phyloP scores from a whole-genome alignment of 1,140 invertebrate genomes.

The Papilio xuthus region DNA sequence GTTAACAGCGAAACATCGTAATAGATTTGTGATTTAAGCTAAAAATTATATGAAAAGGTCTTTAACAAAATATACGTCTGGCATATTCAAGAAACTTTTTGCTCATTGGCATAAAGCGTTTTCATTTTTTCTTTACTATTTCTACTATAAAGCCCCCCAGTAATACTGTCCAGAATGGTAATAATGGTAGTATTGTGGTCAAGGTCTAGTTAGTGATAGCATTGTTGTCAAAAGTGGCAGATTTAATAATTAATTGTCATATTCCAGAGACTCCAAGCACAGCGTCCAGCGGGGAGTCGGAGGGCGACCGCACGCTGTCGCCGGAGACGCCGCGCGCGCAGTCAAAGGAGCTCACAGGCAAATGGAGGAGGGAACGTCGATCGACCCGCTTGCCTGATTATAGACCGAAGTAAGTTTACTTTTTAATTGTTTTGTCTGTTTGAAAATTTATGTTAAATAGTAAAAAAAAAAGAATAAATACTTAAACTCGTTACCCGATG shows the following conservation, averaged over 20 bases:
- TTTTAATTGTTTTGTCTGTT: neutral
- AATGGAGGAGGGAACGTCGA: slow-evolving; percentile 85
- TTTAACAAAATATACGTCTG: neutral
- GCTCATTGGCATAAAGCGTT: neutral
- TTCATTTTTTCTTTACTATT: neutral
- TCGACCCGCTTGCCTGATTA: slow-evolving; percentile 74
- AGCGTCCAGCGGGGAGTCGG: slow-evolving; percentile 76
- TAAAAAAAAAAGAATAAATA: too few species aligned
- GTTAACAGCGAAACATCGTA: too few species aligned
- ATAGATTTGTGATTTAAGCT: too few species aligned
- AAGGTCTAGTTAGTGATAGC: neutral
- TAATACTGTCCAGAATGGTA: neutral
- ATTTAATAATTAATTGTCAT: slow-evolving; percentile 41
- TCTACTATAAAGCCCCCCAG: neutral
- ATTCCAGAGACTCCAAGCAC: slow-evolving; percentile 77
- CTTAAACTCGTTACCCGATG: too few species aligned
- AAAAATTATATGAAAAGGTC: neutral
- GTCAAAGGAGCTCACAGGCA: slow-evolving; percentile 84
- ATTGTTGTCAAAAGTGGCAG: neutral
- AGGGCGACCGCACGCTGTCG: slow-evolving; percentile 70
- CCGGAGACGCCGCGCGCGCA: slow-evolving; percentile 70
- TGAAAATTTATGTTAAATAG: neutral
- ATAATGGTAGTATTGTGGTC: too few species aligned
- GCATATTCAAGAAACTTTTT: neutral
- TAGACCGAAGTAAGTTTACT: slow-evolving; percentile 66